Percentiles rank a stretch among this genome's conserved stretches.
Conservation (phyloP, 2,888 invertebrate species). For the Beris chalybata region DNA sequence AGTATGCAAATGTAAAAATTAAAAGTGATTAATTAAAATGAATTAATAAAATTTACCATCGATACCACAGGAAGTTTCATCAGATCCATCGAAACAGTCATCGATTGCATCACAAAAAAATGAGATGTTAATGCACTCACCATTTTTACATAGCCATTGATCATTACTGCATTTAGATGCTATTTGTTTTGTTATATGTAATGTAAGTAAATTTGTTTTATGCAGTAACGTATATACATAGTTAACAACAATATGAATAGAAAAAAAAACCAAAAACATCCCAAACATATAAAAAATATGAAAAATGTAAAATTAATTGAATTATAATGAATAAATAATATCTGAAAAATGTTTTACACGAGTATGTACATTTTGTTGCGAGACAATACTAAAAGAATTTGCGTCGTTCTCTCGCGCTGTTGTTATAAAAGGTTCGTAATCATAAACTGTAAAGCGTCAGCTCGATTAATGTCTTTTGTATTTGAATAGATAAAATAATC, state of each 20-base stretch:
- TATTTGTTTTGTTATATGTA: conserved; percentile 22
- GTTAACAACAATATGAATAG: conserved; percentile 6
- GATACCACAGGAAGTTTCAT: conserved; percentile 57
- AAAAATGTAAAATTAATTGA: conserved; percentile 28
- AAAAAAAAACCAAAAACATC: neutral
- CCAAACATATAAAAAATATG: neutral
- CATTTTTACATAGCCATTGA: conserved; percentile 66
- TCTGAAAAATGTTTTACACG: neutral
- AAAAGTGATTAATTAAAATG: conserved; percentile 3
- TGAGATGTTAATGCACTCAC: conserved; percentile 62
- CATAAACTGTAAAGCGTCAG: too few species aligned
- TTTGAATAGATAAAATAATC: too few species aligned
- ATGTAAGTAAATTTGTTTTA: conserved; percentile 40
- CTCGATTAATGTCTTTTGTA: too few species aligned
- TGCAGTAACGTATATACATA: neutral
- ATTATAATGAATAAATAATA: conserved; percentile 23
- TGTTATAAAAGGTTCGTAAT: too few species aligned
- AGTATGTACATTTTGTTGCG: too few species aligned
- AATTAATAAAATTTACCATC: conserved; percentile 46
- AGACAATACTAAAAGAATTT: too few species aligned
- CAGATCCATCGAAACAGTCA: conserved; percentile 66
- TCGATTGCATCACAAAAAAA: conserved; percentile 61
- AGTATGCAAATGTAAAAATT: neutral
- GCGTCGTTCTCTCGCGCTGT: too few species aligned
- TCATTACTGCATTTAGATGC: conserved; percentile 44